These are phyloP conservation scores for Sycophila texana DNA, from an alignment of 2,888 invertebrate species.

Conservation along the genomic window DNA sequence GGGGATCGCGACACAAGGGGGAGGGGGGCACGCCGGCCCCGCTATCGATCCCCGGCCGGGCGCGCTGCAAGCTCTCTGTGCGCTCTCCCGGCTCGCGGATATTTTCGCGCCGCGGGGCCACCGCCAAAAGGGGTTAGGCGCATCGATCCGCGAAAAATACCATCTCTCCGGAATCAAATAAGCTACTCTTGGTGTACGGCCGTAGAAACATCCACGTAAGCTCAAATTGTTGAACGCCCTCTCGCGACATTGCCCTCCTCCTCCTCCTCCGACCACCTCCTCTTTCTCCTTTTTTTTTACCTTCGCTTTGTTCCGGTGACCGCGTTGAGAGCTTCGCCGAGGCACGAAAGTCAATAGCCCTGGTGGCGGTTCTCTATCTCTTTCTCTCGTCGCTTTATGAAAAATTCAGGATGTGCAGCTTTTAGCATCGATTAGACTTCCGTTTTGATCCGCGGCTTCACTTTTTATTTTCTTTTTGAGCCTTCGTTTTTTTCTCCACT, in stretches of 20 bases:
- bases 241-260: not conserved
- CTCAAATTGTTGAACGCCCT: conserved; percentile 55
- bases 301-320: not conserved
- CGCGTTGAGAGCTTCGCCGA: not conserved
- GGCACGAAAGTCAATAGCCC: not conserved
- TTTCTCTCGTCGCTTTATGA: not conserved
- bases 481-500: too few relatives aligned
- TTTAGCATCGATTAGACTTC: not conserved
- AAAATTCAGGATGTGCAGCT: conserved; percentile 14
- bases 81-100: conserved; percentile 7
- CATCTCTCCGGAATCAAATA: not conserved
- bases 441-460: too few relatives aligned
- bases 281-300: not conserved
- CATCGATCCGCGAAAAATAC: conserved; percentile 47
- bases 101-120: conserved; percentile 26
- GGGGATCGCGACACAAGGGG: too few relatives aligned
- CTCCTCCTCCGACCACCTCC: not conserved
- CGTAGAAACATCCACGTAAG: conserved; percentile 5
- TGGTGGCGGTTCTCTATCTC: not conserved
- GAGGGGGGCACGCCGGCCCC: too few relatives aligned
- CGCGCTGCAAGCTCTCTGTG: not conserved
- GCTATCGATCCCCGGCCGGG: conserved; percentile 49
- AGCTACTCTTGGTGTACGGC: not conserved
- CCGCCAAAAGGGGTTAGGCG: conserved; percentile 47
- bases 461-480: too few relatives aligned